Percentiles rank a stretch among this genome's conserved stretches.
phyloP scores from a whole-genome alignment of 2,888 invertebrate genomes.

The Sepioteuthis lessoniana region DNA sequence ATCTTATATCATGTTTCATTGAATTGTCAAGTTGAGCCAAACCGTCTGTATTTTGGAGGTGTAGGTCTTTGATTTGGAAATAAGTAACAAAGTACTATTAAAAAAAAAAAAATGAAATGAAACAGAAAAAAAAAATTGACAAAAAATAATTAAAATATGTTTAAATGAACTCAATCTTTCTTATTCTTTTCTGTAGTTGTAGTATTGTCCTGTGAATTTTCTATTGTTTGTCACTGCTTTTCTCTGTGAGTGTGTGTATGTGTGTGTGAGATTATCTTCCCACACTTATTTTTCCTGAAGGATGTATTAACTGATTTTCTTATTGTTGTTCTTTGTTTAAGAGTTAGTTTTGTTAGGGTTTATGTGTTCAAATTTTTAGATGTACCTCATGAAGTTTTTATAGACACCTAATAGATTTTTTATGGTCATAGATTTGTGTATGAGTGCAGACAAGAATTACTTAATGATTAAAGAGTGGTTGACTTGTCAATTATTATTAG shows the following conservation, averaged over 20 bases:
- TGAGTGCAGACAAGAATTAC: no score
- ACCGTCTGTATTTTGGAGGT: slow-evolving; percentile 25
- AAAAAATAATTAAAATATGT: slow-evolving; percentile 20
- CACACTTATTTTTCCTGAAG: no score
- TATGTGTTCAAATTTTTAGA: no score
- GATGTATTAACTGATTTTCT: no score
- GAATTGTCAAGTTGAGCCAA: slow-evolving; percentile 20
- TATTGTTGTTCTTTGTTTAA: no score
- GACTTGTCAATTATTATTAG: no score
- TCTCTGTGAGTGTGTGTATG: background rate
- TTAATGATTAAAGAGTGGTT: no score
- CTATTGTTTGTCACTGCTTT: no score
- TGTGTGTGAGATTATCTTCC: background rate
- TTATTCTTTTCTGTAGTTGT: slow-evolving; percentile 33
- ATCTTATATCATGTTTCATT: background rate
- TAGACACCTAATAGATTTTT: no score
- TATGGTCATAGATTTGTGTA: no score
- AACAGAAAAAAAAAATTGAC: background rate
- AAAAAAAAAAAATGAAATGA: background rate
- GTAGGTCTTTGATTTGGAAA: slow-evolving; percentile 20
- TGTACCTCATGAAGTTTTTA: no score
- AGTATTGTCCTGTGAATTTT: background rate
- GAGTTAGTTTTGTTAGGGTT: no score
- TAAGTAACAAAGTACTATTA: background rate
- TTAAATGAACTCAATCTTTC: slow-evolving; percentile 20